Base-by-base conservation (phyloP, 2,888 invertebrate species). In the Zaprionus bogoriensis region DNA sequence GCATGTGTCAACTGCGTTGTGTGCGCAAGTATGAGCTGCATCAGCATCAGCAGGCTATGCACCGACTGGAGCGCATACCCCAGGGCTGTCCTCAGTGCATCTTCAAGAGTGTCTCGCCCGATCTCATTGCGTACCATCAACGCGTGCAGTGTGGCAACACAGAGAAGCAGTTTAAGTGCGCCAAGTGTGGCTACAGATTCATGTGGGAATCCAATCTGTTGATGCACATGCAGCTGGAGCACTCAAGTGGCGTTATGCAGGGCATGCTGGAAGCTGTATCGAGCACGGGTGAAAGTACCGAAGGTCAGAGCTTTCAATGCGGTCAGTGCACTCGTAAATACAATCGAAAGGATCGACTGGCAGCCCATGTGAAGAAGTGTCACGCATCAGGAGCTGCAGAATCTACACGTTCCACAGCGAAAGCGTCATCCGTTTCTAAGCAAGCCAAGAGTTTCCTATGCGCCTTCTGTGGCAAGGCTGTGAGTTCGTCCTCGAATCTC, bases 401-500 rank as follows among this genome's bases (percentile, higher is more conserved):
- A 4, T 10, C 47, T 7, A 5, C 25, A 20, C 17, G 28, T 4
- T 57, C 50, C n/a, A 2, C n/a, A 0, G 1, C 39, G 7, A 45
- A 20, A 4, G 3, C 38, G 6, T 10, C 41, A 25, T 20, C 60
- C 4, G 46, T 9, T 6, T 36, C 30, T n/a, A 79, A 79, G 30
- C 77, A 82, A 28, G 79, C 77, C 3, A 93, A 92, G 41, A 92
- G 92, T 50, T 90, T 88, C 36, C 87, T 93, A 3, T 94, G 93
- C 60, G 91, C 93, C 3, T 93, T 93, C 79, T 93, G 93, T 74
- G 93, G 93, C 0, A 91, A 93, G 10, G 92, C 92, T 5, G 93
- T 93, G 69, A 92, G 93, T 22, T 93, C 93, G 64, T 93, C 93
- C 0, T 93, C 93, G 0, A 93, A 93, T 78, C 89, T 93, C 9